Percentiles rank a stretch among this genome's conserved stretches.
phyloP scores from a whole-genome alignment of 2,113 vertebrate species.

The Peromyscus leucopus region DNA sequence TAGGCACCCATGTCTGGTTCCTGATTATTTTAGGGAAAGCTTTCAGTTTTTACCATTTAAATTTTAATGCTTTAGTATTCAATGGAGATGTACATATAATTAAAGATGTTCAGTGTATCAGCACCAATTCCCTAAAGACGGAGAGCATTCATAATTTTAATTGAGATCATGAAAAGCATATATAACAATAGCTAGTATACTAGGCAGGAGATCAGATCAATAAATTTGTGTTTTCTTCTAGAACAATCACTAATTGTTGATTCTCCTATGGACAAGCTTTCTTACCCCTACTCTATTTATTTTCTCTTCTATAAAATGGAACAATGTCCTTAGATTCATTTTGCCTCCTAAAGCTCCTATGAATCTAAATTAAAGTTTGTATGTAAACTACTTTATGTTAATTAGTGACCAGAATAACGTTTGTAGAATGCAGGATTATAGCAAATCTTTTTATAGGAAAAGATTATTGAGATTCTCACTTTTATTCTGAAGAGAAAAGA shows the following conservation, averaged over 20 bases:
- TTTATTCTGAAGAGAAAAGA: constrained; percentile 75
- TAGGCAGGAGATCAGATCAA: background rate
- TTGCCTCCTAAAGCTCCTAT: constrained; percentile 33
- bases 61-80: background rate
- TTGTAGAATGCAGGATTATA: constrained; percentile 62
- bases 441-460: constrained; percentile 71
- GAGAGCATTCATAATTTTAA: background rate
- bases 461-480: constrained; percentile 73
- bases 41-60: constrained; percentile 32
- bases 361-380: constrained; percentile 47
- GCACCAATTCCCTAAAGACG: background rate
- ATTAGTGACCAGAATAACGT: constrained; percentile 67
- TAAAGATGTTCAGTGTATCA: background rate
- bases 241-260: background rate
- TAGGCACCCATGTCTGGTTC: background rate
- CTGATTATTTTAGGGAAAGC: background rate
- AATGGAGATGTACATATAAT: background rate
- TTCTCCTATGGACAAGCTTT: background rate
- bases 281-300: background rate
- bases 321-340: background rate
- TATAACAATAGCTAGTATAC: background rate
- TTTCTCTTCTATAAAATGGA: constrained; percentile 43
- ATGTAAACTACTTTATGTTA: constrained; percentile 68
- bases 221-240: background rate
- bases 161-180: background rate